phyloP scores from a whole-genome alignment of 2,797 vertebrate genomes.

The Cyprinella venusta region DNA sequence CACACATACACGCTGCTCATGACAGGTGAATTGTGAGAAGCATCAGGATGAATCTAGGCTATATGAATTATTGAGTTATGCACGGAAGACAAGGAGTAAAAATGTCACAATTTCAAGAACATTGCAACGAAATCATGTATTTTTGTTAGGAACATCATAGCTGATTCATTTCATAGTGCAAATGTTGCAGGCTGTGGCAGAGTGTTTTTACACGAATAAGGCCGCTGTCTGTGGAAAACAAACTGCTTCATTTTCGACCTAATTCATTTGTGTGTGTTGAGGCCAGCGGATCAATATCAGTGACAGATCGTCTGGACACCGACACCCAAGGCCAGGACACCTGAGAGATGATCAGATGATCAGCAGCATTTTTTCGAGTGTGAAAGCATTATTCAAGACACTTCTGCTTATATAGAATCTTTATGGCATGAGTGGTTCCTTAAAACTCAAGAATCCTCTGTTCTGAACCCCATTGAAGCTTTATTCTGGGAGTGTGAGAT shows the following conservation, averaged over 20 bases:
- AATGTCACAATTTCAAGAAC: background rate
- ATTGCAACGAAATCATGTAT: background rate
- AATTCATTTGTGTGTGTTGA: constrained; percentile 51
- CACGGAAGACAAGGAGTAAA: background rate
- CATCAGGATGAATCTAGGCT: background rate
- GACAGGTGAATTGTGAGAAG: too few relatives aligned
- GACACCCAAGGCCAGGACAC: background rate
- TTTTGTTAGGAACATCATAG: background rate
- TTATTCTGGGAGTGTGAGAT: background rate
- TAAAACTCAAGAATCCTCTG: background rate
- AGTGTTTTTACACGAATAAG: background rate
- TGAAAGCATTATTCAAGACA: background rate
- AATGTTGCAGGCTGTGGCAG: background rate
- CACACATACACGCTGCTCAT: too few relatives aligned
- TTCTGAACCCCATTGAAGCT: background rate
- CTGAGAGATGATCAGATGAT: constrained; percentile 14
- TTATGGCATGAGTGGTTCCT: background rate
- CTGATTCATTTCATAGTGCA: background rate
- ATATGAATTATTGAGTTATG: background rate
- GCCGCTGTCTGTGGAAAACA: background rate
- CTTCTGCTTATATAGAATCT: background rate
- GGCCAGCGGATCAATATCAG: constrained; percentile 53
- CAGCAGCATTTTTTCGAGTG: background rate
- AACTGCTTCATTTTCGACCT: constrained; percentile 60
- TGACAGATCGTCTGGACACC: constrained; percentile 45